Evolutionary conservation across 2,113 vertebrate species (phyloP), one percentile per base, ranked within the genome.

Genomic region (Archilochus colubris): DNA sequence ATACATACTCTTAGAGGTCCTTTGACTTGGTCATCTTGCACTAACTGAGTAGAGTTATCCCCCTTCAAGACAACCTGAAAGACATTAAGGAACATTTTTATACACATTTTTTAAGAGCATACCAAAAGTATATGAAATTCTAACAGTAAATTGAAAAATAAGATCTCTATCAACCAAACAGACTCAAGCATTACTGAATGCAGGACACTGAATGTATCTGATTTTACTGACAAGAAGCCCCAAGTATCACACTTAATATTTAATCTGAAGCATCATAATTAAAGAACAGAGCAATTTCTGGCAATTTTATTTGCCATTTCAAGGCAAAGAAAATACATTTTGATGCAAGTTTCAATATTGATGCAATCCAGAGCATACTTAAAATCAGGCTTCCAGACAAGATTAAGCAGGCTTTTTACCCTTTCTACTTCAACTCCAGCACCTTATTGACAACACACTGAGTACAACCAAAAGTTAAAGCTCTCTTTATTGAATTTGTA

Each of bases 1-100:
- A 94, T 95, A 97, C 98, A 97, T 98, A 99, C 99, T 98, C 98
- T 98, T 92, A 99, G 98, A 84, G 98, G 98, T 80, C 99, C 99
- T 98, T 99, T 99, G 62, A 99, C 99, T 98, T 99, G 99, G 96
- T 99, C 99, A 95, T 99, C 99, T 94, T 99, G 99, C 55, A 99
- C 99, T 96, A 99, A 98, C 33, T 99, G 99, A 73, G 99, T 99
- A 50, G 98, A 99, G 73, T 98, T 99, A 86, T 99, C 99, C 77
- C 99, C 99, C 96, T 99, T 99, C 84, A 99, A 97, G 63, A 98
- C 97, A 94, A 99, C 99, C 99, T 99, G 97, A 16, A 97, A 97
- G 82, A 96, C 21, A 97, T 93, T 85, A 1, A 33, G 63, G 4
- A 82, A 66, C 10, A 59, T 69, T 28, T 64, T 11, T 7, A 75